Evolutionary conservation across 2,888 invertebrate genomes (phyloP).

Genomic region (Napeogenes sylphis): DNA sequence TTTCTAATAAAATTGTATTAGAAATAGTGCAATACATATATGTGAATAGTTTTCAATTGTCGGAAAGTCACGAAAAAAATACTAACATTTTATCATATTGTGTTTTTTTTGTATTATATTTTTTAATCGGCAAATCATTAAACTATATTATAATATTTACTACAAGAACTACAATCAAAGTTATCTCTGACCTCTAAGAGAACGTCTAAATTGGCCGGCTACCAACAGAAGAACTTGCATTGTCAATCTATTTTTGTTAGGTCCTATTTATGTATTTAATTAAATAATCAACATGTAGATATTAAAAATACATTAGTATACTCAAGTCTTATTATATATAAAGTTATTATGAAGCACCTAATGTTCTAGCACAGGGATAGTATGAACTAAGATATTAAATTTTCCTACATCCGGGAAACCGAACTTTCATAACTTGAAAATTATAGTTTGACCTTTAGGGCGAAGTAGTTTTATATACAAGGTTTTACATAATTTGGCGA

Average conservation of each 20-base stretch:
- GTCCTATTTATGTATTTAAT: constrained; percentile 14
- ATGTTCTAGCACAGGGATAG: too few species aligned
- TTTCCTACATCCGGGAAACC: too few species aligned
- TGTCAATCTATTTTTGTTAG: constrained; percentile 24
- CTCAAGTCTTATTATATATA: too few species aligned
- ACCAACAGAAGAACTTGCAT: constrained; percentile 28
- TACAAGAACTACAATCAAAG: not conserved
- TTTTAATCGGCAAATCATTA: not conserved
- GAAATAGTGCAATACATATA: too few species aligned
- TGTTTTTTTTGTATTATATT: too few species aligned
- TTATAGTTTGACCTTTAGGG: not conserved
- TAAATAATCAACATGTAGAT: not conserved
- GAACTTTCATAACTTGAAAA: not conserved
- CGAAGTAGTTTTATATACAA: not conserved
- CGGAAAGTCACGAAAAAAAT: too few species aligned
- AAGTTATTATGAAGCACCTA: too few species aligned
- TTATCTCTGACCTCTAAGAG: not conserved
- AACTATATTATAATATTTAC: not conserved
- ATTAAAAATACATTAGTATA: too few species aligned
- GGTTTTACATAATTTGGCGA: not conserved
- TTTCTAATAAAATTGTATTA: too few species aligned
- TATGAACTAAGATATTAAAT: too few species aligned
- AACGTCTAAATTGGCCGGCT: constrained; percentile 17
- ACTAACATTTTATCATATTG: too few species aligned
- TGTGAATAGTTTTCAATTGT: too few species aligned